A percentile compares a stretch with the other conserved stretches of the same genome.
phyloP scores from a whole-genome alignment of 2,113 vertebrate genomes.

The Rhea pennata region DNA sequence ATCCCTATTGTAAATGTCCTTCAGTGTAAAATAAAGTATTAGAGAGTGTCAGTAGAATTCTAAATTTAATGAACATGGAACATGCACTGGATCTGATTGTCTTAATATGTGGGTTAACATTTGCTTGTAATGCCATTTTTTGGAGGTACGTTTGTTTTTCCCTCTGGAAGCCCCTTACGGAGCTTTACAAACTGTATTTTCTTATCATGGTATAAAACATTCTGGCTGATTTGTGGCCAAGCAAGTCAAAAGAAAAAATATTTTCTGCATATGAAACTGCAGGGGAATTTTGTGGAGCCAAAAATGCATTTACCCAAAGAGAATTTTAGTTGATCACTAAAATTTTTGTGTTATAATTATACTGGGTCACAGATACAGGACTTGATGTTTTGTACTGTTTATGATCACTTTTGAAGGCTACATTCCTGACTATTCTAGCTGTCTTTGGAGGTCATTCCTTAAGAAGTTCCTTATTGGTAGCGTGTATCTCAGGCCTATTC shows the following conservation, averaged over 20 bases:
- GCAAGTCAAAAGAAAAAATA: neutral
- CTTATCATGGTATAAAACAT: neutral
- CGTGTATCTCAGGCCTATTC: neutral
- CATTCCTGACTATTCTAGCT: neutral
- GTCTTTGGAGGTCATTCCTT: neutral
- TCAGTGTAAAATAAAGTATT: neutral
- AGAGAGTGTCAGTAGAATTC: neutral
- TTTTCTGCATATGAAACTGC: neutral
- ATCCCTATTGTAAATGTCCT: neutral
- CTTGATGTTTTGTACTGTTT: neutral
- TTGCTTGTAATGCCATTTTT: neutral
- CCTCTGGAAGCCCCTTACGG: neutral
- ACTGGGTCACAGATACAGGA: fast-evolving
- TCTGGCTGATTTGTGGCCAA: constrained; percentile 13
- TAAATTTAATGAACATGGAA: neutral
- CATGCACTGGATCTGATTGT: neutral
- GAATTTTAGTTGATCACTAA: neutral
- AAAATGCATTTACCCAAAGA: neutral
- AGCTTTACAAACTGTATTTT: constrained; percentile 6
- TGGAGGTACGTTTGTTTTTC: neutral
- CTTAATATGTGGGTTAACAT: neutral
- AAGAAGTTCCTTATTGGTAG: neutral
- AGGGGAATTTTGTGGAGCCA: neutral
- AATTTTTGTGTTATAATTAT: neutral
- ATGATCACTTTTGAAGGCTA: neutral